Base-by-base conservation (phyloP, 2,113 vertebrate genomes). In the Psammodynastes pulverulentus region DNA sequence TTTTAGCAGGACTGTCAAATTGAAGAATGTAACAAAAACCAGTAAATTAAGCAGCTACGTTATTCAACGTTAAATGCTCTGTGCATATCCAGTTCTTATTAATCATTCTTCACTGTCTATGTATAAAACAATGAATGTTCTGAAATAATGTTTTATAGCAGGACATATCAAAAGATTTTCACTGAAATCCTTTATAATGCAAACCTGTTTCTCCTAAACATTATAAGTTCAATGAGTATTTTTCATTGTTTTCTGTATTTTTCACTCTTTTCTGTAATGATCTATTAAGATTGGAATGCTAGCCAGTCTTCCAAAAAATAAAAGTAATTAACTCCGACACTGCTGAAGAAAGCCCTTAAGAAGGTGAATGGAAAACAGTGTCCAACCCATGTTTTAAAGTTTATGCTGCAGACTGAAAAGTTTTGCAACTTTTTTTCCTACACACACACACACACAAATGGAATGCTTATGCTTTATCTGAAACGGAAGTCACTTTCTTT, bases 401-500 rank as follows among this genome's bases (percentile, higher is more conserved):
- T 94, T 94, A 87, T 58, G 86, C 58, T 94, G 79, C 87, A 79
- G 86, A 87, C 29, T n/a, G 48, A 92, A 86, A 54, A 21, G 1
- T 46, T 92, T 24, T n/a, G 87, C 92, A 95, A 94, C 21, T 29
- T 92, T 95, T 95, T 95, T 94, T 58, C 94, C 87, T 95, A 85
- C 58, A 93, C 93, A 72, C 56, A 93, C 29, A 79, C 95, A 92
- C 56, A 93, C 29, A 79, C 95, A 92, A 13, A 84, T 96, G 86
- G 88, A 94, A 94, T 88, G 95, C 21, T 39, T 95, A 93, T 94
- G 88, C 51, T 94, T 96, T 96, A 93, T 72, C 96, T 96, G 84
- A 94, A 92, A 91, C 34, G 92, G 95, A 96, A 96, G 93, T 92
- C 94, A 96, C 95, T 95, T 96, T 94, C 94, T 96, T 97, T 94